Conservation (phyloP, 2,797 vertebrate species). For the Heterohyrax brucei region DNA sequence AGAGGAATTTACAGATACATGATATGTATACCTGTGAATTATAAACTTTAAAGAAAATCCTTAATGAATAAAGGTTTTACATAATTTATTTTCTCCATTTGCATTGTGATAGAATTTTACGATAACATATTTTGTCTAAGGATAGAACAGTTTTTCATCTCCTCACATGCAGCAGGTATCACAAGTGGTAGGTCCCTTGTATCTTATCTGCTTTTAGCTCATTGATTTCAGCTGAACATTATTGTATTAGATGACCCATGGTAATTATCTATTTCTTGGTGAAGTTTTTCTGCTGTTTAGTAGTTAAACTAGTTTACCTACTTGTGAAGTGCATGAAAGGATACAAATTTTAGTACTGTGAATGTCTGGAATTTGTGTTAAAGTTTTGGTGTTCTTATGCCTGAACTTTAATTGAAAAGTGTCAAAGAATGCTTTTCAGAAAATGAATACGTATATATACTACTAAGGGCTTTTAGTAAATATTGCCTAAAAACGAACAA, state of each 20-base stretch:
- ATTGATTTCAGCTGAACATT: neutral
- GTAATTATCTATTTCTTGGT: neutral
- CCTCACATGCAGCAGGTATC: neutral
- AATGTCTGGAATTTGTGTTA: neutral
- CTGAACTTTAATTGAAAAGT: no score
- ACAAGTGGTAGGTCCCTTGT: neutral
- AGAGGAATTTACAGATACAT: neutral
- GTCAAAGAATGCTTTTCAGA: neutral
- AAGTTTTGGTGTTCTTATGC: no score
- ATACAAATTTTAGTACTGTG: neutral
- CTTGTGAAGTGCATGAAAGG: neutral
- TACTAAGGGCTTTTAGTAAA: no score
- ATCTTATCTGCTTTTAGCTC: neutral
- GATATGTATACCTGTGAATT: neutral
- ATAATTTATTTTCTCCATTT: neutral
- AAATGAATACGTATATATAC: neutral
- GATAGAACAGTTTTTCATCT: neutral
- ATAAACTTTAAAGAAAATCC: neutral
- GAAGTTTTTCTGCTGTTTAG: neutral
- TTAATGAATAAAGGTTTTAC: neutral
- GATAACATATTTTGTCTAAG: neutral
- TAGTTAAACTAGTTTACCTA: neutral
- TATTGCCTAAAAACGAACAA: no score
- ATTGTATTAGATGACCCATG: neutral
- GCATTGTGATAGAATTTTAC: neutral